Evolutionary conservation across 2,797 vertebrate genomes (phyloP), one percentile per base, ranked within the genome.

Genomic region (Mus spretus): DNA sequence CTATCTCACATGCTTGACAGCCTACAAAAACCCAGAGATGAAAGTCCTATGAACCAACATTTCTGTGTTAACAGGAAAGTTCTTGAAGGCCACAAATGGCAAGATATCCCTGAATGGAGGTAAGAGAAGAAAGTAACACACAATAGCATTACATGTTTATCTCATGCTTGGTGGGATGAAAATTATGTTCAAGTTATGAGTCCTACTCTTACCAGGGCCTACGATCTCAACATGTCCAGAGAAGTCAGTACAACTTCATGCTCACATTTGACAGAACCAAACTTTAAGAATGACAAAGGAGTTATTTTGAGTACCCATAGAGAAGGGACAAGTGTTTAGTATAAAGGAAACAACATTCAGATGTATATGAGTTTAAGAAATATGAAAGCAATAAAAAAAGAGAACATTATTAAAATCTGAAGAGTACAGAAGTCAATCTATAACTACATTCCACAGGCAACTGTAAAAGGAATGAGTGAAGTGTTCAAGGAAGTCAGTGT

Each of bases 141-240:
- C 2, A 83, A 65, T 89, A 57, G 83, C 44, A 86, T 40, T 47
- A 67, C 75, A 72, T 65, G 3, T 88, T 74, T 94, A 50, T 78
- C 63, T 78, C 8, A n/a, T 57, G 67, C 67, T 87, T 87, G 20
- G 40, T 53, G 20, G 92, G 94, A 59, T 77, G 61, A 79, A 91
- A 93, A 89, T 74, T 6, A 47, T 19, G 50, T 5, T 77, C 7
- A 75, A 63, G 14, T n/a, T 19, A 47, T 44, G 34, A 8, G 55
- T 26, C 11, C 19, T 37, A 14, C 11, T 59, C 79, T 12, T 1
- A 57, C 20, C n/a, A 37, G 79, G 6, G 22, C 17, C 20, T 37
- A 26, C 12, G 12, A 59, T 24, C 20, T 57, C 24, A 81, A 11
- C 13, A 24, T 37, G 20, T 57, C 34, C 11, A 81, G 11, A 57